Conservation (phyloP, 2,888 invertebrate species). For the Sympetrum striolatum region DNA sequence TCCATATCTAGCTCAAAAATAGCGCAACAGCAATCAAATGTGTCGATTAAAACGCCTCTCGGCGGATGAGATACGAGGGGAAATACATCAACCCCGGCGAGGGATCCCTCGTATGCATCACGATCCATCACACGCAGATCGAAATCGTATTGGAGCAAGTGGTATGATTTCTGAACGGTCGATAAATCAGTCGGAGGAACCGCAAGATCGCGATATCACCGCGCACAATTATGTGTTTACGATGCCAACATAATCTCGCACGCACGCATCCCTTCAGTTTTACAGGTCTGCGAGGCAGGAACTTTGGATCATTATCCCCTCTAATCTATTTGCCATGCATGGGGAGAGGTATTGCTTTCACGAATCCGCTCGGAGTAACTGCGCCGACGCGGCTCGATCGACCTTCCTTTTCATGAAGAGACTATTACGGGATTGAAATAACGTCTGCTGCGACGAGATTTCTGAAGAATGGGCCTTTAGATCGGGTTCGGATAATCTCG, state of each 20-base stretch:
- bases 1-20: too few relatives aligned
- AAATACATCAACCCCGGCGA: neutral
- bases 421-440: neutral
- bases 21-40: too few relatives aligned
- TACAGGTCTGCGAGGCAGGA: neutral
- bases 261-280: neutral
- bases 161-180: constrained; percentile 1
- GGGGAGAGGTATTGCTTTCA: neutral
- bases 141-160: neutral
- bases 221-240: constrained; percentile 9
- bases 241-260: neutral
- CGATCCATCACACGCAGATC: neutral
- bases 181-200: neutral
- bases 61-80: neutral
- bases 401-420: constrained; percentile 19
- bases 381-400: neutral
- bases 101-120: neutral
- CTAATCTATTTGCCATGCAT: constrained; percentile 27
- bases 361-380: neutral
- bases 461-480: neutral
- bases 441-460: neutral
- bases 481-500: too few relatives aligned
- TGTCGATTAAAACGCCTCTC: neutral
- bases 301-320: constrained; percentile 4
- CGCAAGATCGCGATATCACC: neutral